phyloP scores from a whole-genome alignment of 2,888 invertebrate genomes.

The Thelaira solivaga region DNA sequence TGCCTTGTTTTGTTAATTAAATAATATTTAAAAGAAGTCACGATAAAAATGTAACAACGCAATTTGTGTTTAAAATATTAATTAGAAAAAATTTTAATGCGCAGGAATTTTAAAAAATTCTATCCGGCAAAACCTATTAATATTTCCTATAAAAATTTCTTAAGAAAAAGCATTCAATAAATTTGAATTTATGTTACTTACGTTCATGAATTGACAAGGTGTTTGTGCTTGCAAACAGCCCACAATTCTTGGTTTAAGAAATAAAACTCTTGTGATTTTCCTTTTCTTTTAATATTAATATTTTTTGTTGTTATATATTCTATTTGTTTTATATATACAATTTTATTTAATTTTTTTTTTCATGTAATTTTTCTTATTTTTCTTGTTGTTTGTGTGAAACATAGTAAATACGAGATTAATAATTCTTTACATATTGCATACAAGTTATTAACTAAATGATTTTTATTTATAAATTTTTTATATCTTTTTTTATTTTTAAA shows the following conservation, averaged over 20 bases:
- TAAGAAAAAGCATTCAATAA: too few species aligned
- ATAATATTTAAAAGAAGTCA: too few species aligned
- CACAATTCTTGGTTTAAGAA: background rate
- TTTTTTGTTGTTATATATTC: background rate
- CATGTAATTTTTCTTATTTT: background rate
- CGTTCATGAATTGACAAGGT: too few species aligned
- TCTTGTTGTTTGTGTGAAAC: background rate
- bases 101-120: too few species aligned
- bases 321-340: constrained; percentile 44
- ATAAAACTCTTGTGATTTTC: background rate
- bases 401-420: constrained; percentile 23
- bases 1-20: too few species aligned
- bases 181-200: too few species aligned
- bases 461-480: background rate
- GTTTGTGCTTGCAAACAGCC: too few species aligned
- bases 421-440: constrained; percentile 49
- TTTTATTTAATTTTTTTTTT: constrained; percentile 37
- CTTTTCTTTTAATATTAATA: background rate
- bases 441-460: constrained; percentile 30
- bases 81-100: too few species aligned
- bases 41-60: too few species aligned
- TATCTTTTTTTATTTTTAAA: constrained; percentile 24
- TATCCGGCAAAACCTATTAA: too few species aligned
- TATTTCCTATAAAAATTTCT: too few species aligned
- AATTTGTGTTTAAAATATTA: too few species aligned